Evolutionary conservation across 2,797 vertebrate species (phyloP), one percentile per base, ranked within the genome.

Genomic region (Cryptoprocta ferox): DNA sequence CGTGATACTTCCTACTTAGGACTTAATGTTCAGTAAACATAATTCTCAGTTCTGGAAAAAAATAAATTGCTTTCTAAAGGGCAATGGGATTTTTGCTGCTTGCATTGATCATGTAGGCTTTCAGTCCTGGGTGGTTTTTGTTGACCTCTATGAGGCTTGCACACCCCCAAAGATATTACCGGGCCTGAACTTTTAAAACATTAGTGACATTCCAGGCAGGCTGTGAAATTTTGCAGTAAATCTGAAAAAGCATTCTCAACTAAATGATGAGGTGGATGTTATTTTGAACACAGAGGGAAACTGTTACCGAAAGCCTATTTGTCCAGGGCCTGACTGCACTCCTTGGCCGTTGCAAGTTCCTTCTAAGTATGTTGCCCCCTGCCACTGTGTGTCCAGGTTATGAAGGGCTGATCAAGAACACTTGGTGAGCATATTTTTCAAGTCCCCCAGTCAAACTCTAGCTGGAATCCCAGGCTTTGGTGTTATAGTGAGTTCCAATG

Each of bases 51-150:
- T 95, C 86, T 81, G 66, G 79, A 66, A 89, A 48, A 94, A 88
- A 45, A 79, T n/a, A 73, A 91, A 76, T 76, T 71, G 30, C 82
- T 86, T 92, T 94, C 93, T 97, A 86, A 95, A 93, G 79, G 50
- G 56, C 83, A 73, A 30, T 45, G 86, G 79, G 81, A 76, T 78
- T 91, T 84, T 63, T 66, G 65, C 32, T 95, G 37, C 39, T 42
- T 83, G 35, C 13, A 3, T 56, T 32, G 70, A 87, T 93, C 70
- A 63, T 2, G 30, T 2, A 39, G 48, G n/a, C 82, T 91, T 93
- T 83, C 56, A 28, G 75, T 82, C 42, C 73, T 63, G 32, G 28
- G 56, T 71, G 28, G 68, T 76, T 94, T 89, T 86, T 3, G 3
- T 35, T 78, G 96, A 89, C 91, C 45, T 93, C 65, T 30, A 39